These are phyloP conservation scores for Macropus fuliginosus DNA, from an alignment of 2,797 vertebrate genomes.

Conservation along the genomic window DNA sequence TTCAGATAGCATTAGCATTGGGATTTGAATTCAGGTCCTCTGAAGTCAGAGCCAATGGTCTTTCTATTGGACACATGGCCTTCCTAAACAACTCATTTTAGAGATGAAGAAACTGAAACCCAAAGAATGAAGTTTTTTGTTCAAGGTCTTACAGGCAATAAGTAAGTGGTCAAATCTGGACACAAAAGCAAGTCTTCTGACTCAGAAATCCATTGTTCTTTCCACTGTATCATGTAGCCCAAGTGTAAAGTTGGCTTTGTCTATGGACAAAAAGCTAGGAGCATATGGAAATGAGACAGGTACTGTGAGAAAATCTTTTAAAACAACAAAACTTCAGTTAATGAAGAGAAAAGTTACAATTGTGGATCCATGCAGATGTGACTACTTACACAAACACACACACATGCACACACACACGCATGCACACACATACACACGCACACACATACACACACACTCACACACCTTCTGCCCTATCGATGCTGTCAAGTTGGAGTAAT, in stretches of 20 bases:
- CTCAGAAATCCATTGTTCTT: not conserved
- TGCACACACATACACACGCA: no score
- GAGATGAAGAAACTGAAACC: not conserved
- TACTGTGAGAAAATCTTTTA: not conserved
- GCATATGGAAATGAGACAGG: conserved; percentile 3
- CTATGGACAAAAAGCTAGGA: not conserved
- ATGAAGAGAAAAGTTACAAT: not conserved
- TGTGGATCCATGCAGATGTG: not conserved
- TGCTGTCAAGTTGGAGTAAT: not conserved
- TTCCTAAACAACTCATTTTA: not conserved
- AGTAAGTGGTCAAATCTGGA: not conserved
- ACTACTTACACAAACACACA: not conserved
- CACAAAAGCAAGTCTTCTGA: not conserved
- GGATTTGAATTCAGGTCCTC: not conserved
- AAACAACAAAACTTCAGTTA: not conserved
- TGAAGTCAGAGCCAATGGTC: not conserved
- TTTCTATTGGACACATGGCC: not conserved
- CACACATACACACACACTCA: not conserved
- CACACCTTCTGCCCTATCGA: not conserved
- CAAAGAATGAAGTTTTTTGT: not conserved
- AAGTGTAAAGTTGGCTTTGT: not conserved
- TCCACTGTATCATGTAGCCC: conserved; percentile 13
- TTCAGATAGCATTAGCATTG: not conserved
- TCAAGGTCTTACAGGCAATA: not conserved
- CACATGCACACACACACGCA: not conserved